Evolutionary conservation across 1,140 invertebrate species (phyloP).

Genomic region (Pristionchus pacificus): DNA sequence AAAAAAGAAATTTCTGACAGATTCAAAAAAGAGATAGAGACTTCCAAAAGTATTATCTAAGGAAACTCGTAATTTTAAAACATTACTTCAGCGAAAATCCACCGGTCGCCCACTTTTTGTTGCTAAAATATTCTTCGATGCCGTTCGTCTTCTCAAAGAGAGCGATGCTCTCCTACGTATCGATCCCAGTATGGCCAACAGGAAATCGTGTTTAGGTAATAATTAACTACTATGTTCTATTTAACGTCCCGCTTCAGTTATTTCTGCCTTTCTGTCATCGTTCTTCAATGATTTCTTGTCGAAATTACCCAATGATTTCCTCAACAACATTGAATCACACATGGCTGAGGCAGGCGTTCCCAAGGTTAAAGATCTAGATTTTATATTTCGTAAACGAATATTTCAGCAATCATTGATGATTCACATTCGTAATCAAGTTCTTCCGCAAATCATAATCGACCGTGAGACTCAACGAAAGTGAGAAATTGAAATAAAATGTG

Average conservation of each 20-base stretch:
- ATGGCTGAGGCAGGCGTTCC: neutral
- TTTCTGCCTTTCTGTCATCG: neutral
- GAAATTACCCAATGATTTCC: neutral
- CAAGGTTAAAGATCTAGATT: neutral
- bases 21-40: too few species aligned
- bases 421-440: neutral
- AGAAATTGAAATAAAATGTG: neutral
- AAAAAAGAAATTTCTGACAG: too few species aligned
- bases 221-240: neutral
- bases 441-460: neutral
- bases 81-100: neutral
- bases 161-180: neutral
- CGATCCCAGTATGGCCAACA: neutral
- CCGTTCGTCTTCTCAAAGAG: neutral
- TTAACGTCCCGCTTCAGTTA: neutral
- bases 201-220: neutral
- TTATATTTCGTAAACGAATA: neutral
- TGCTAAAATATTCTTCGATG: neutral
- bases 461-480: neutral
- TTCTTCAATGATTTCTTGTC: neutral
- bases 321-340: neutral
- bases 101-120: neutral
- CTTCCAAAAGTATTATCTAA: too few species aligned
- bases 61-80: too few species aligned
- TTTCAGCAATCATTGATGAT: neutral